Evolutionary conservation across 2,113 vertebrate species (phyloP).

Genomic region (Hydrolagus affinis): DNA sequence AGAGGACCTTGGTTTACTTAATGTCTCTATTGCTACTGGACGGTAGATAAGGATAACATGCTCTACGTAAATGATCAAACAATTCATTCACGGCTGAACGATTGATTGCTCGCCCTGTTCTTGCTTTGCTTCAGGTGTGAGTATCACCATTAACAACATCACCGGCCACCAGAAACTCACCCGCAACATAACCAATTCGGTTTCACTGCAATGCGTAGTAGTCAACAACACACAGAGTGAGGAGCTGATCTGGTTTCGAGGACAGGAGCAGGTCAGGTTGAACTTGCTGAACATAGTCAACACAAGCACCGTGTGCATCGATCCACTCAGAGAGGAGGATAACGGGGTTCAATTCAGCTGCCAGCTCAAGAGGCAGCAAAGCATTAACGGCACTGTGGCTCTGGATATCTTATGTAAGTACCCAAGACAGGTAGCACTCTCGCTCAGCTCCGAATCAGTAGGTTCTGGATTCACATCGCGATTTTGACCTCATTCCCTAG

Average conservation of each 20-base stretch:
- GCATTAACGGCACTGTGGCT: constrained; percentile 45
- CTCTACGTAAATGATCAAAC: no score
- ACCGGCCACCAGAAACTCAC: constrained; percentile 39
- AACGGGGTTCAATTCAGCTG: constrained; percentile 53
- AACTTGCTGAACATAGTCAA: constrained; percentile 53
- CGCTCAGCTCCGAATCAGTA: background rate
- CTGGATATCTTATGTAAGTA: constrained; percentile 61
- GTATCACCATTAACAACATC: constrained; percentile 50
- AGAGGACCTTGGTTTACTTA: no score
- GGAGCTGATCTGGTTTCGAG: constrained; percentile 58
- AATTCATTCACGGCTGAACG: no score
- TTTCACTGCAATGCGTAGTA: constrained; percentile 48
- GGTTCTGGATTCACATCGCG: no score
- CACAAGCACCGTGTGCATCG: constrained; percentile 55
- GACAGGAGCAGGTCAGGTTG: constrained; percentile 39
- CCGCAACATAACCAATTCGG: rapidly evolving
- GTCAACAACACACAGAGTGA: constrained; percentile 46
- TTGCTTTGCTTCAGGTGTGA: constrained; percentile 41
- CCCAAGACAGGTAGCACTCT: constrained; percentile 30
- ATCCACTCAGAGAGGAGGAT: constrained; percentile 42
- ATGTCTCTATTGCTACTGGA: no score
- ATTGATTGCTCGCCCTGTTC: background rate
- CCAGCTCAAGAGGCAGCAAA: constrained; percentile 45
- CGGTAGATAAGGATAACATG: no score
- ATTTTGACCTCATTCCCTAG: constrained; percentile 33